Percentiles rank a stretch among this genome's conserved stretches.
Evolutionary conservation across 2,113 vertebrate species (phyloP).

Genomic region (Scomber scombrus): DNA sequence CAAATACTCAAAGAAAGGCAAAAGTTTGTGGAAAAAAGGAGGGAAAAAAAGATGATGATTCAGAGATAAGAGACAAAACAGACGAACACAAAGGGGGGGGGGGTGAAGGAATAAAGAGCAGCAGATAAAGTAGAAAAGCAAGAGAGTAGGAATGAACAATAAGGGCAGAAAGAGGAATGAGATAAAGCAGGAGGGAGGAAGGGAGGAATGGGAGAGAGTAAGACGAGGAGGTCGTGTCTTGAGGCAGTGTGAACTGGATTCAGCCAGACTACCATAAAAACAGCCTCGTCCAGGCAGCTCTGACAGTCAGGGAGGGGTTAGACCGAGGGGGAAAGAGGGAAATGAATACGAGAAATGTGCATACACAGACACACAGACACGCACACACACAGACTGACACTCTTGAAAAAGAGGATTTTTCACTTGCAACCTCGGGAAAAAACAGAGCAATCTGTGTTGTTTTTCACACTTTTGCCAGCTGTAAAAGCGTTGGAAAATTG

Average conservation of each 20-base stretch:
- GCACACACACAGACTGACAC: neutral
- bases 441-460: neutral
- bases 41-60: neutral
- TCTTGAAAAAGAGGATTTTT: constrained; percentile 23
- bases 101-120: neutral
- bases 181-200: neutral
- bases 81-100: neutral
- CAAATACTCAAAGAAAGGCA: neutral
- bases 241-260: constrained; percentile 80
- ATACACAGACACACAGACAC: constrained; percentile 14
- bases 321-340: neutral
- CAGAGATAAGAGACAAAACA: neutral
- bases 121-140: too few relatives aligned
- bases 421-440: constrained; percentile 27
- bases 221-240: constrained; percentile 46
- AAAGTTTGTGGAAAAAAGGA: neutral
- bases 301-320: constrained; percentile 36
- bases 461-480: neutral
- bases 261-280: constrained; percentile 77
- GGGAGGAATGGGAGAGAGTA: constrained; percentile 23
- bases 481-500: too few relatives aligned
- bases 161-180: neutral
- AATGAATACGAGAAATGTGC: constrained; percentile 25
- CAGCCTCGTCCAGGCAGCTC: constrained; percentile 41
- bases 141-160: neutral